Conservation (phyloP, 2,888 invertebrate species). For the Lamproptera curius region DNA sequence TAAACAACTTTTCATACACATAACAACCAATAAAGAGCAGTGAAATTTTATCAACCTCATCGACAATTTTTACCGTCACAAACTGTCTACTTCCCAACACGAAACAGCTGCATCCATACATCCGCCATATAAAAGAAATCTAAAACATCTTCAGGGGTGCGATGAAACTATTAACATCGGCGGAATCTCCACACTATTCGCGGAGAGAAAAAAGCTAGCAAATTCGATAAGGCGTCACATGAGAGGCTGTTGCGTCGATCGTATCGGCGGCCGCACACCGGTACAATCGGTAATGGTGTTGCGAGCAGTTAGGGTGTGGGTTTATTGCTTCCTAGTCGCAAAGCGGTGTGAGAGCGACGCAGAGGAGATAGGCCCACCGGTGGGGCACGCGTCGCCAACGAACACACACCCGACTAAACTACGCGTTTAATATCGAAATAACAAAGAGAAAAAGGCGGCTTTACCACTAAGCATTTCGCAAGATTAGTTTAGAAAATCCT, state of each 20-base stretch:
- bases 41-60: neutral
- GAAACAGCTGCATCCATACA: constrained; percentile 1
- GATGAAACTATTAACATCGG: constrained; percentile 7
- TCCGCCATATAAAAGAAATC: constrained; percentile 4
- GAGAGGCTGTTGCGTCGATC: constrained; percentile 54
- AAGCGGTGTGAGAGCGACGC: constrained; percentile 67
- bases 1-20: too few relatives aligned
- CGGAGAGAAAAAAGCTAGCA: constrained; percentile 27
- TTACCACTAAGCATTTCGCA: neutral
- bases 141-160: too few relatives aligned
- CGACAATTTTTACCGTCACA: neutral
- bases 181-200: constrained; percentile 31
- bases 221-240: constrained; percentile 68
- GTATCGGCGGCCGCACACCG: constrained; percentile 64
- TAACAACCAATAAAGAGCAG: too few relatives aligned
- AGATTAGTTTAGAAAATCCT: too few relatives aligned
- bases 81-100: neutral
- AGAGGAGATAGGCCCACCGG: constrained; percentile 71
- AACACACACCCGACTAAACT: too few relatives aligned
- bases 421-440: too few relatives aligned
- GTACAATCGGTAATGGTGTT: constrained; percentile 72
- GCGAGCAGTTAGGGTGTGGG: constrained; percentile 73
- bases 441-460: too few relatives aligned
- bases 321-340: constrained; percentile 73
- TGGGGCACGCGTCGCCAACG: too few relatives aligned